These are phyloP conservation scores for Dicycla oo DNA, from an alignment of 2,888 invertebrate species.

Conservation along the genomic window DNA sequence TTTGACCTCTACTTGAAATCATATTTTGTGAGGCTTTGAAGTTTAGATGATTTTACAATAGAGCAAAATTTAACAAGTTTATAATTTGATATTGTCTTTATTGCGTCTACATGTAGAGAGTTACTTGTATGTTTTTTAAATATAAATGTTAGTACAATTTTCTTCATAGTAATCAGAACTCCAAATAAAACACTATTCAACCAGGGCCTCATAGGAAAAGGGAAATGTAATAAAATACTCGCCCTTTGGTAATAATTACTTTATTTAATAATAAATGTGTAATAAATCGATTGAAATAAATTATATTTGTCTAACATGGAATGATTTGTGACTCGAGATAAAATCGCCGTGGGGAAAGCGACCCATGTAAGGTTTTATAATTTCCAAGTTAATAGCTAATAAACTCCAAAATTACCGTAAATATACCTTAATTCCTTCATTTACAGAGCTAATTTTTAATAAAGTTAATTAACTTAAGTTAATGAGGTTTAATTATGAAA, in stretches of 20 bases:
- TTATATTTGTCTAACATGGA: slow-evolving; percentile 77
- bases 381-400: slow-evolving; percentile 38
- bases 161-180: no score
- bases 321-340: slow-evolving; percentile 73
- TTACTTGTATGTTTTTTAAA: not conserved
- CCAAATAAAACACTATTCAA: not conserved
- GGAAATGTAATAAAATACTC: slow-evolving; percentile 43
- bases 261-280: slow-evolving; percentile 83
- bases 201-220: not conserved
- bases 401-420: slow-evolving; percentile 32
- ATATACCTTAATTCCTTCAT: slow-evolving; percentile 23
- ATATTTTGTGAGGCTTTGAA: not conserved
- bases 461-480: slow-evolving; percentile 20
- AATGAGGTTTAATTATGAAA: slow-evolving; percentile 9
- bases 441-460: slow-evolving; percentile 18
- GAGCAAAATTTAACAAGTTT: not conserved
- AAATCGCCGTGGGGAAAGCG: slow-evolving; percentile 67
- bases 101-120: not conserved
- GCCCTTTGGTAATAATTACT: slow-evolving; percentile 69
- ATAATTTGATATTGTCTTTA: not conserved
- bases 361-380: slow-evolving; percentile 33
- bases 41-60: not conserved
- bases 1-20: not conserved
- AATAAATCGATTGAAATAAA: slow-evolving; percentile 85
- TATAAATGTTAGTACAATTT: not conserved